phyloP scores from a whole-genome alignment of 2,888 invertebrate genomes.

The Branchellion lobata region DNA sequence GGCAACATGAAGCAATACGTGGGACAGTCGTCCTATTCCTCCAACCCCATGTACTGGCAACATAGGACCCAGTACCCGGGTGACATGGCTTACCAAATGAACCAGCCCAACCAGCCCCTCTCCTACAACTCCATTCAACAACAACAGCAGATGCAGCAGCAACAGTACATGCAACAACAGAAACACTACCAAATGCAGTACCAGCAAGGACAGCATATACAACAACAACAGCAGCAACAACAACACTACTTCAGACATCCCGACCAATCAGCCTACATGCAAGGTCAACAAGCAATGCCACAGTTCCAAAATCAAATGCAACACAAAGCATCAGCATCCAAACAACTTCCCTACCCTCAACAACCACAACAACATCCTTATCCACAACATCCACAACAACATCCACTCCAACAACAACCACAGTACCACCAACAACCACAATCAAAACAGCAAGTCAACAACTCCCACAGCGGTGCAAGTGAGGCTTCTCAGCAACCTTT shows the following conservation, averaged over 20 bases:
- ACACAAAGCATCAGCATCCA: not conserved
- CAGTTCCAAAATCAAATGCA: conserved; percentile 3
- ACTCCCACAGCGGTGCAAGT: too few species aligned
- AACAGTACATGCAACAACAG: not conserved
- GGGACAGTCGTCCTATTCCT: not conserved
- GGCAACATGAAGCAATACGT: conserved; percentile 6
- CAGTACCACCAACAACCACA: not conserved
- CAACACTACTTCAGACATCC: not conserved
- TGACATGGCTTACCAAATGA: conserved; percentile 10
- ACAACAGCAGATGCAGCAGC: conserved; percentile 15
- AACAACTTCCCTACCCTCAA: conserved; percentile 14
- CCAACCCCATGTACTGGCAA: conserved; percentile 7
- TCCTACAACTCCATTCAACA: conserved; percentile 37
- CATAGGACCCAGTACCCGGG: conserved; percentile 35
- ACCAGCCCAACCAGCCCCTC: not conserved
- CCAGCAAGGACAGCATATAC: not conserved
- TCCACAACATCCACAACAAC: conserved; percentile 1
- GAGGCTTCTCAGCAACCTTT: not conserved
- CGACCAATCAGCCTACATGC: not conserved
- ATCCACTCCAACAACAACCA: not conserved
- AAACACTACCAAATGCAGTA: not conserved
- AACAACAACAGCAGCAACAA: too few species aligned
- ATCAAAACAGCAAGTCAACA: conserved; percentile 17
- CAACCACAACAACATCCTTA: conserved; percentile 1
- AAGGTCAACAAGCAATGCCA: not conserved